phyloP scores from a whole-genome alignment of 2,113 vertebrate species.

The Anguilla japonica region DNA sequence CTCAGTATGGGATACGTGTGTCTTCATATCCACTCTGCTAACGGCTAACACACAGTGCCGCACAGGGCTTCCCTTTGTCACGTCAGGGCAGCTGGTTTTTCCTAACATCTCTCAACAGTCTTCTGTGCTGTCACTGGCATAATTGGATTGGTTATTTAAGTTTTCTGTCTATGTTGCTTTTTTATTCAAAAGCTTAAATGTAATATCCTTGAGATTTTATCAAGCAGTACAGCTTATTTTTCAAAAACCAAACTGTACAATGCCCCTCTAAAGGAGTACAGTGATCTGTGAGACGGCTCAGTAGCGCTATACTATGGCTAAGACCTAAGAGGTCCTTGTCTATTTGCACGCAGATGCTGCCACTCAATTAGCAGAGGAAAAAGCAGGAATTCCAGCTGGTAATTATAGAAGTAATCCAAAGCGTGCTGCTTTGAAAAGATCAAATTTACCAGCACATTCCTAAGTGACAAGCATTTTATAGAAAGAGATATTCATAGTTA shows the following conservation, averaged over 20 bases:
- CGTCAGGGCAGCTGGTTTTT: not conserved
- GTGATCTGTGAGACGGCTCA: not conserved
- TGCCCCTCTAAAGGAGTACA: not conserved
- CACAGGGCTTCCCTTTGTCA: constrained; percentile 11
- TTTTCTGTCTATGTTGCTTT: constrained; percentile 44
- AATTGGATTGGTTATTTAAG: constrained; percentile 52
- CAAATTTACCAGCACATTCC: constrained; percentile 41
- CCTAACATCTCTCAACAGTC: not conserved
- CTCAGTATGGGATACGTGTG: not conserved
- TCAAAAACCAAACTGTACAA: constrained; percentile 45
- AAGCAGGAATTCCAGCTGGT: constrained; percentile 25
- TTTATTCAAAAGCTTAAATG: constrained; percentile 51
- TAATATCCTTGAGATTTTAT: constrained; percentile 57
- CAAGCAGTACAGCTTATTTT: constrained; percentile 48
- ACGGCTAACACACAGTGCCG: not conserved
- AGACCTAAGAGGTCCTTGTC: constrained; percentile 38
- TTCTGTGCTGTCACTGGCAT: constrained; percentile 24
- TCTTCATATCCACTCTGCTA: not conserved
- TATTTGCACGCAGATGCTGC: constrained; percentile 27
- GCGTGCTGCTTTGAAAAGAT: constrained; percentile 46
- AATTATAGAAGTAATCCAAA: constrained; percentile 32
- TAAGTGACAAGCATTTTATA: constrained; percentile 35
- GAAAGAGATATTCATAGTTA: constrained; percentile 42
- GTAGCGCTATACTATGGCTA: constrained; percentile 16
- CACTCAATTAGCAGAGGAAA: constrained; percentile 24